Conservation (phyloP, 2,797 vertebrate genomes). For the Premnoplex brunnescens region DNA sequence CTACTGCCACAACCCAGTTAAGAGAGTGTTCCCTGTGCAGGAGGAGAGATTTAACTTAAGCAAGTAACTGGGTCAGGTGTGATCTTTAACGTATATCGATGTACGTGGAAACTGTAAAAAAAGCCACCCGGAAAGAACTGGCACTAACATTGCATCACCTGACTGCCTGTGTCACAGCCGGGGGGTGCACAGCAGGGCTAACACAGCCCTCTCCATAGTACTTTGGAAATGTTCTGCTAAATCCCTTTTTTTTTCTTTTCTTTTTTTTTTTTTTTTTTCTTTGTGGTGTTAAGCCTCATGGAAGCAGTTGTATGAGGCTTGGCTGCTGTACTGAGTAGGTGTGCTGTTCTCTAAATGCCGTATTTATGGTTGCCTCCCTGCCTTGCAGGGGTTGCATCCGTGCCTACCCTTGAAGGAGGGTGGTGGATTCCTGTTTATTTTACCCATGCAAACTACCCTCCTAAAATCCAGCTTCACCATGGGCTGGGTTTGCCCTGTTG, state of each 20-base stretch:
- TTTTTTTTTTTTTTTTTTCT: neutral
- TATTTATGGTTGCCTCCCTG: neutral
- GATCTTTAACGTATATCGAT: neutral
- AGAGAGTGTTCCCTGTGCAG: neutral
- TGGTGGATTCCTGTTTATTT: neutral
- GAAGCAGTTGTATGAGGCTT: neutral
- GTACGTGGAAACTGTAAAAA: neutral
- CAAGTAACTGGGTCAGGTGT: neutral
- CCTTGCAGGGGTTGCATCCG: neutral
- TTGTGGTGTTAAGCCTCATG: neutral
- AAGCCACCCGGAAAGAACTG: neutral
- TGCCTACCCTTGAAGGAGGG: neutral
- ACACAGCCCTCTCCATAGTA: neutral
- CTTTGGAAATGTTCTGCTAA: neutral
- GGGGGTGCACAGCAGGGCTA: neutral
- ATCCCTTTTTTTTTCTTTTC: neutral
- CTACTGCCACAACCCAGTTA: neutral
- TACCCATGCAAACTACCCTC: neutral
- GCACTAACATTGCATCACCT: neutral
- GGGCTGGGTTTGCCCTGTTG: neutral
- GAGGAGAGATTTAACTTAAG: neutral
- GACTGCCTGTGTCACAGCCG: neutral
- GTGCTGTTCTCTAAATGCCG: neutral
- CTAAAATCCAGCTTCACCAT: neutral
- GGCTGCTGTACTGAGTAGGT: neutral